phyloP scores from a whole-genome alignment of 2,797 vertebrate species.

The Cossypha heuglini region DNA sequence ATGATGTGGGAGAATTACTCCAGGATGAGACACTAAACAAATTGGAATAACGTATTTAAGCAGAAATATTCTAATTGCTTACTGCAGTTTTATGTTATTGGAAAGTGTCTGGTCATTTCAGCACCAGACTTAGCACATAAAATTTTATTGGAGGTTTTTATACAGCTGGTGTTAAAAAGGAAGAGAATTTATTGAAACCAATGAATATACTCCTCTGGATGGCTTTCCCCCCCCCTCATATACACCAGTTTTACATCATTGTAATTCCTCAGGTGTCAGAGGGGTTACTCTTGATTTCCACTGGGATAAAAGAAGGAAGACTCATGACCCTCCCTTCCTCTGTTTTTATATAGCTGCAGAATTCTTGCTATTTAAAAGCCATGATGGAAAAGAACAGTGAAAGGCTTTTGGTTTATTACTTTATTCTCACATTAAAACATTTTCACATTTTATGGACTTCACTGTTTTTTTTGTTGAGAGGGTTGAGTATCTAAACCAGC shows the following conservation, averaged over 20 bases:
- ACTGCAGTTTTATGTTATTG: constrained; percentile 33
- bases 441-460: not conserved
- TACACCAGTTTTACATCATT: not conserved
- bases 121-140: constrained; percentile 42
- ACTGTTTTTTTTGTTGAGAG: not conserved
- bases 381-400: not conserved
- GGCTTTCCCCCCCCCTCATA: not conserved
- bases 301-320: not conserved
- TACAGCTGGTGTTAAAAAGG: constrained; percentile 35
- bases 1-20: not conserved
- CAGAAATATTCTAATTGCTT: constrained; percentile 50
- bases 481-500: not conserved
- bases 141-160: constrained; percentile 60
- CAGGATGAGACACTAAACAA: constrained; percentile 11
- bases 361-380: not conserved
- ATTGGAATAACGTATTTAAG: constrained; percentile 27
- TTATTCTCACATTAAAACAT: not conserved
- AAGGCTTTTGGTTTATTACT: not conserved
- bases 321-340: not conserved
- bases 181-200: constrained; percentile 53
- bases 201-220: constrained; percentile 3
- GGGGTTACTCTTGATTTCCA: not conserved
- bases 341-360: not conserved
- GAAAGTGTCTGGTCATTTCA: constrained; percentile 56
- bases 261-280: not conserved